These are phyloP conservation scores for Micromussa lordhowensis DNA, from an alignment of 92 coral and sea anemone species.

Conservation along the genomic window DNA sequence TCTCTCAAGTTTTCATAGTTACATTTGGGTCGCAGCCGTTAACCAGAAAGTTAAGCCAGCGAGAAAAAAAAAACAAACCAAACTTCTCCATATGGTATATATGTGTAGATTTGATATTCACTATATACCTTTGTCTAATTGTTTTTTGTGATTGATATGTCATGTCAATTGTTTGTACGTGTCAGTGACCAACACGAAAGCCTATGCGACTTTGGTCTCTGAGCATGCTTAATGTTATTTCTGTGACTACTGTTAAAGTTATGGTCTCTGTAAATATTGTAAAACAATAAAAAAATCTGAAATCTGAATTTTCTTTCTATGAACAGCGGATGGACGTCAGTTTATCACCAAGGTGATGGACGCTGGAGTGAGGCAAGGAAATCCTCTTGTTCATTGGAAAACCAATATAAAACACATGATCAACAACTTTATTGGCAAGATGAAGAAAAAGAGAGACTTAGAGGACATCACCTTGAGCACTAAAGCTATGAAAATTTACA, in stretches of 20 bases:
- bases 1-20: neutral
- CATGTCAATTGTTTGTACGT: too few species aligned
- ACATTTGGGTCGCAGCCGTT: neutral
- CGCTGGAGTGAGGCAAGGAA: slow-evolving; percentile 87
- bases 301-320: neutral
- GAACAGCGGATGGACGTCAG: slow-evolving; percentile 78
- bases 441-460: slow-evolving; percentile 74
- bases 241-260: too few species aligned
- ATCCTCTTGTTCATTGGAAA: slow-evolving; percentile 85
- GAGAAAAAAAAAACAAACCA: too few species aligned
- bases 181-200: too few species aligned
- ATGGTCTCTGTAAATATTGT: too few species aligned
- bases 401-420: slow-evolving; percentile 90
- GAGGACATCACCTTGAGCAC: slow-evolving; percentile 72
- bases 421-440: slow-evolving; percentile 72
- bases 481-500: slow-evolving; percentile 81
- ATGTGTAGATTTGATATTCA: too few species aligned
- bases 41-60: too few species aligned
- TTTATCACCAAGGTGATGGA: slow-evolving; percentile 85
- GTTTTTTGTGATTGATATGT: too few species aligned
- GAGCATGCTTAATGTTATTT: too few species aligned
- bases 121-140: too few species aligned
- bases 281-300: neutral
- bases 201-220: too few species aligned
- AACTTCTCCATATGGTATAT: too few species aligned